phyloP scores from a whole-genome alignment of 2,888 invertebrate species.

The Volucella inanis region DNA sequence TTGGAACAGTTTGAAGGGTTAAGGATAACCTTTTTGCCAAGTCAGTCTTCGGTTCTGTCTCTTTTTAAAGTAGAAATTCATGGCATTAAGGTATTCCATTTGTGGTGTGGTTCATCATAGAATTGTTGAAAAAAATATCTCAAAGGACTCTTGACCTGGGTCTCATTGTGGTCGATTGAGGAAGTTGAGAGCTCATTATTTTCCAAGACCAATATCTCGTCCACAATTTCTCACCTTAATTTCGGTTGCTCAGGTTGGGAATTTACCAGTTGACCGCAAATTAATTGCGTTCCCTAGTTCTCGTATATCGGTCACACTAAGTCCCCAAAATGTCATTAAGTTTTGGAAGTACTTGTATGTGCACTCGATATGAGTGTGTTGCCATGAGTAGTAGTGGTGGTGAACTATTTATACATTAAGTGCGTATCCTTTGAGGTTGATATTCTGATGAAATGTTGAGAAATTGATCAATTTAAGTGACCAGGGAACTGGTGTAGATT shows the following conservation, averaged over 20 bases:
- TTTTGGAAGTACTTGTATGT: constrained; percentile 23
- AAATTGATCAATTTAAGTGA: constrained; percentile 44
- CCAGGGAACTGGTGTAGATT: not conserved
- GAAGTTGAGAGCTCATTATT: constrained; percentile 33
- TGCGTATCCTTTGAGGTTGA: constrained; percentile 10
- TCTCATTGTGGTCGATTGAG: not conserved
- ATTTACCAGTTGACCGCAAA: constrained; percentile 69
- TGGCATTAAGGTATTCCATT: constrained; percentile 28
- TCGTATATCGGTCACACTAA: constrained; percentile 15
- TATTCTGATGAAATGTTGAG: constrained; percentile 26
- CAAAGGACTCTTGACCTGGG: not conserved
- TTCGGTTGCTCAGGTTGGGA: constrained; percentile 69
- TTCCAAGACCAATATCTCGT: constrained; percentile 6
- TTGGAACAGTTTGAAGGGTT: not conserved
- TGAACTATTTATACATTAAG: constrained; percentile 15
- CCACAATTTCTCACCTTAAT: constrained; percentile 65
- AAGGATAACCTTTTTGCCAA: too few relatives aligned
- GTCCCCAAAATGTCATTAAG: constrained; percentile 53
- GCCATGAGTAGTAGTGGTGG: too few relatives aligned
- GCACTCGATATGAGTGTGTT: not conserved
- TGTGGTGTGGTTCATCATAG: constrained; percentile 3
- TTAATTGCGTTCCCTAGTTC: constrained; percentile 62
- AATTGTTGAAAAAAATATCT: constrained; percentile 2
- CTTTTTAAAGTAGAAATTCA: constrained; percentile 10
- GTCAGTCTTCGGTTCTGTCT: not conserved